Conservation (phyloP, 2,797 vertebrate genomes). For the Malacoraja senta region DNA sequence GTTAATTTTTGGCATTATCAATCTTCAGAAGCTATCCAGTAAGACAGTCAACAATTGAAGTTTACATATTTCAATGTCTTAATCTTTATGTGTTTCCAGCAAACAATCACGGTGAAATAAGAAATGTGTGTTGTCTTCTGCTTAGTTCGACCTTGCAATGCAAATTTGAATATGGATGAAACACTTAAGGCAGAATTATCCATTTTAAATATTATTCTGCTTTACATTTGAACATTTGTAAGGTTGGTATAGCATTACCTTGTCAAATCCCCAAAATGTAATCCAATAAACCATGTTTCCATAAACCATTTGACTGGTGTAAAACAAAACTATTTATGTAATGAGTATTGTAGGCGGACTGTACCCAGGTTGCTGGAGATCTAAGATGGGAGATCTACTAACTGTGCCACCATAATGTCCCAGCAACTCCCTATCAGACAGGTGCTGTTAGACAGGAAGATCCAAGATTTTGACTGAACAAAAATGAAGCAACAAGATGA, state of each 20-base stretch:
- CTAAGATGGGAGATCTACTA: too few species aligned
- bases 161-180: background rate
- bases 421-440: background rate
- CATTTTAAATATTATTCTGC: background rate
- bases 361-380: too few species aligned
- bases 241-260: background rate
- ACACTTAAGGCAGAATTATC: background rate
- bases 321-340: too few species aligned
- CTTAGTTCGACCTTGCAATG: background rate
- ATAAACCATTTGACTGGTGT: too few species aligned
- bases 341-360: too few species aligned
- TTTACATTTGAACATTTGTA: background rate
- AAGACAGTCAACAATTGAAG: too few species aligned
- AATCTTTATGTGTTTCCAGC: background rate
- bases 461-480: background rate
- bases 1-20: background rate
- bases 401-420: too few species aligned
- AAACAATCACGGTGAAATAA: background rate
- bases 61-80: background rate
- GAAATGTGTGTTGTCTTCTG: background rate
- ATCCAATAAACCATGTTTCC: too few species aligned
- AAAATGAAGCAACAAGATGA: too few species aligned
- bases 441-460: background rate
- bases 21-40: background rate
- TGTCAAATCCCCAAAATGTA: too few species aligned